These are phyloP conservation scores for Masnerella sp. DNA, from an alignment of 2,888 invertebrate species.

Conservation along the genomic window DNA sequence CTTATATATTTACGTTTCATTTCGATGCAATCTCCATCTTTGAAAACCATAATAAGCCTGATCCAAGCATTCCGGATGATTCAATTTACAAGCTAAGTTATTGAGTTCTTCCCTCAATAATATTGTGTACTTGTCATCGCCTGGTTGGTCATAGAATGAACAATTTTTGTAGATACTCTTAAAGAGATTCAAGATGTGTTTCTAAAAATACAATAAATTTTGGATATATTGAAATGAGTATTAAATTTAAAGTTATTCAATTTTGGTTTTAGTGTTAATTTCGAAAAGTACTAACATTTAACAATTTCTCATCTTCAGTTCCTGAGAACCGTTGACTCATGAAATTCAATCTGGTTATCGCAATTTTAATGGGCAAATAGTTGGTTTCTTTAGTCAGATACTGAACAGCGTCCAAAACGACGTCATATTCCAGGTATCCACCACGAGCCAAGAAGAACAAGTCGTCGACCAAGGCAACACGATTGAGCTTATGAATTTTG, in stretches of 20 bases:
- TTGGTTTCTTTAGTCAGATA: slow-evolving; percentile 82
- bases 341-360: slow-evolving; percentile 79
- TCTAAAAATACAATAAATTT: slow-evolving; percentile 19
- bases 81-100: slow-evolving; percentile 81
- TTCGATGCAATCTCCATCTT: slow-evolving; percentile 75
- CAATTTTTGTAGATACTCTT: slow-evolving; percentile 76
- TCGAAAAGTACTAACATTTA: slow-evolving; percentile 57
- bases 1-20: slow-evolving; percentile 34
- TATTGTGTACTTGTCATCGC: slow-evolving; percentile 79
- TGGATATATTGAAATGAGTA: background rate
- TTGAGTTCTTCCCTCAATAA: slow-evolving; percentile 80
- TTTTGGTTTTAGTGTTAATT: too few relatives aligned
- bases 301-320: slow-evolving; percentile 58
- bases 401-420: slow-evolving; percentile 80
- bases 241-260: too few relatives aligned
- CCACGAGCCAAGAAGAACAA: slow-evolving; percentile 81
- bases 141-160: slow-evolving; percentile 78
- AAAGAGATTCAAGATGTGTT: slow-evolving; percentile 51
- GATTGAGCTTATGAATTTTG: slow-evolving; percentile 81
- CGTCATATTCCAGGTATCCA: slow-evolving; percentile 78
- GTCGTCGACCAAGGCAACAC: slow-evolving; percentile 87
- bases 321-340: slow-evolving; percentile 61
- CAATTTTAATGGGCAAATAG: slow-evolving; percentile 85
- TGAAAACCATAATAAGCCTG: slow-evolving; percentile 76
- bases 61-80: slow-evolving; percentile 79